Percentiles rank a stretch among this genome's conserved stretches.
Conservation (phyloP, 1,140 invertebrate species). For the Achroia grisella region DNA sequence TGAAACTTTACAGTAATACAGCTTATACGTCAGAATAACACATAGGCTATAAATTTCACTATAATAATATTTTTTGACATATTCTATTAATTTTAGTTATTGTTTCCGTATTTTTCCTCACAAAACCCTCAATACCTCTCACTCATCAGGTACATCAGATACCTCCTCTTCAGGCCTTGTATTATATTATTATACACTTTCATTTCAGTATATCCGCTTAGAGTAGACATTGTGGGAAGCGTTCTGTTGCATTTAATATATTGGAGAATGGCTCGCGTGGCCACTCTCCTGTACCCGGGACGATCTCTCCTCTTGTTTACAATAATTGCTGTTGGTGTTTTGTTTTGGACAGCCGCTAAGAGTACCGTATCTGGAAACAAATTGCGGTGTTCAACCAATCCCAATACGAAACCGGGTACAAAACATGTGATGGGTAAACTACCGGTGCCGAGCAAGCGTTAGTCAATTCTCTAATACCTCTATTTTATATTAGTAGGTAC, state of each 20-base stretch:
- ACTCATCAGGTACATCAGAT: too few species aligned
- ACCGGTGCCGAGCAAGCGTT: not conserved
- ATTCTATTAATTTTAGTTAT: too few species aligned
- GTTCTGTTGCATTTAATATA: slow-evolving; percentile 29
- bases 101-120: too few species aligned
- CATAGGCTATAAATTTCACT: too few species aligned
- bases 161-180: too few species aligned
- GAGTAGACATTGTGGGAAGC: slow-evolving; percentile 25
- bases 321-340: slow-evolving; percentile 46
- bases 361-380: slow-evolving; percentile 12
- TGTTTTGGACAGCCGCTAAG: slow-evolving; percentile 53
- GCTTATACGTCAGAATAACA: too few species aligned
- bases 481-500: too few species aligned
- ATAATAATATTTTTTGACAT: too few species aligned
- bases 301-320: slow-evolving; percentile 29
- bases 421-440: not conserved
- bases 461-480: not conserved
- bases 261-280: slow-evolving; percentile 29
- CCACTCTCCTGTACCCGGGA: slow-evolving; percentile 16
- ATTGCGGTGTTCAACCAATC: not conserved
- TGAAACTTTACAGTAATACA: too few species aligned
- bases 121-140: too few species aligned
- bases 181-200: slow-evolving; percentile 11
- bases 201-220: slow-evolving; percentile 32
- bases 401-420: not conserved